Evolutionary conservation across 2,888 invertebrate species (phyloP), one percentile per base, ranked within the genome.

Genomic region (Sisyra terminalis): DNA sequence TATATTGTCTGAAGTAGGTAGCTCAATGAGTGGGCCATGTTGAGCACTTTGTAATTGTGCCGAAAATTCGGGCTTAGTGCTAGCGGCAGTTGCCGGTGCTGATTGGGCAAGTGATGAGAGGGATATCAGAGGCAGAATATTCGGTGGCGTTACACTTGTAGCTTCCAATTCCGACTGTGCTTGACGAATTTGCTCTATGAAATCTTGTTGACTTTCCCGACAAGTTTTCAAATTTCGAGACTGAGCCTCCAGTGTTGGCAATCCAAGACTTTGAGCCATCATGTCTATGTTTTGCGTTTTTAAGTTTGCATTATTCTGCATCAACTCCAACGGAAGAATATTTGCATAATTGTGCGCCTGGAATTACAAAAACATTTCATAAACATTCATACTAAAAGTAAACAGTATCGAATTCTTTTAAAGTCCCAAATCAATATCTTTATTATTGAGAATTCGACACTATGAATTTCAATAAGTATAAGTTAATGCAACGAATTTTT

Each of bases 1-100:
- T 73, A 31, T 73, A 42, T 63, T 63, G 49, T 60, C 60, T 51
- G 61, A 48, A 46, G 15, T 49, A 41, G 6, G 50, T 39, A 16
- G 50, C 49, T 18, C 46, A 51, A 36, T 46, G 44, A 15, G 50
- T 45, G 3, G 46, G 31, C 13, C 18, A 11, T 39, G 39, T 14
- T 39, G 39, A 29, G 24, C 24, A 7, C 24, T 24, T 24, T 24
- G 24, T 24, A 7, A 5, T 7, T 24, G 24, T 5, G 5, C 7
- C 5, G 24, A 5, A 24, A 7, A 24, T 7, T 24, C 24, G 7
- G 24, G 7, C 24, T 24, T 34, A 15, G 38, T 24, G 10, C 37
- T 37, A 1, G 31, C 13, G 31, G 31, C 5, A 4, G 31, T n/a
- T n/a, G n/a, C n/a, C n/a, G n/a, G n/a, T n/a, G 24, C 24, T 7